These are phyloP conservation scores for Masnerella sp. DNA, from an alignment of 2,888 invertebrate species.

Conservation along the genomic window DNA sequence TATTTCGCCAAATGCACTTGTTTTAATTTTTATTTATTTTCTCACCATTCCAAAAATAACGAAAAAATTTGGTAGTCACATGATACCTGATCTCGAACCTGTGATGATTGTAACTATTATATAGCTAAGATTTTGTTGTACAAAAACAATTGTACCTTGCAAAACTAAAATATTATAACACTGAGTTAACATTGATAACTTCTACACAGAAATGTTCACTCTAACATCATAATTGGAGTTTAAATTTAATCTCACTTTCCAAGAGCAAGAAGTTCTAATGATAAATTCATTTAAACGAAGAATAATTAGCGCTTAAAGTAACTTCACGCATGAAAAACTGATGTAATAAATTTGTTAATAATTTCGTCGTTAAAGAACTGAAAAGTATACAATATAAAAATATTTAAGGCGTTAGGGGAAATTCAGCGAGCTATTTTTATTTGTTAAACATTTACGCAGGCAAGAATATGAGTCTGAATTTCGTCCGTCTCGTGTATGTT, in stretches of 20 bases:
- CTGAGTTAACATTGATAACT: slow-evolving; percentile 26
- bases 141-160: slow-evolving; percentile 63
- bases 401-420: slow-evolving; percentile 22
- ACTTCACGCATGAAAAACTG: slow-evolving; percentile 52
- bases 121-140: slow-evolving; percentile 64
- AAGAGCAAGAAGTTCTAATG: too few species aligned
- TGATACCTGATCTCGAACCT: slow-evolving; percentile 70
- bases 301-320: slow-evolving; percentile 20
- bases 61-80: slow-evolving; percentile 65
- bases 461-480: slow-evolving; percentile 46
- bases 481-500: slow-evolving; percentile 40
- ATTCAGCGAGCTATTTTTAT: slow-evolving; percentile 22
- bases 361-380: slow-evolving; percentile 23
- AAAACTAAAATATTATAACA: slow-evolving; percentile 28
- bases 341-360: slow-evolving; percentile 31
- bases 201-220: slow-evolving; percentile 6
- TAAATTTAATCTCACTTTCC: too few species aligned
- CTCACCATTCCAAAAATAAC: too few species aligned
- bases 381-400: slow-evolving; percentile 21
- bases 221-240: too few species aligned
- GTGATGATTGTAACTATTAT: slow-evolving; percentile 67
- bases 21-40: too few species aligned
- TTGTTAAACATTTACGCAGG: slow-evolving; percentile 45
- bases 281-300: slow-evolving; percentile 4
- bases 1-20: too few species aligned